Percentiles rank a stretch among this genome's conserved stretches.
Evolutionary conservation across 2,113 vertebrate species (phyloP).

Genomic region (Sylvietta virens): DNA sequence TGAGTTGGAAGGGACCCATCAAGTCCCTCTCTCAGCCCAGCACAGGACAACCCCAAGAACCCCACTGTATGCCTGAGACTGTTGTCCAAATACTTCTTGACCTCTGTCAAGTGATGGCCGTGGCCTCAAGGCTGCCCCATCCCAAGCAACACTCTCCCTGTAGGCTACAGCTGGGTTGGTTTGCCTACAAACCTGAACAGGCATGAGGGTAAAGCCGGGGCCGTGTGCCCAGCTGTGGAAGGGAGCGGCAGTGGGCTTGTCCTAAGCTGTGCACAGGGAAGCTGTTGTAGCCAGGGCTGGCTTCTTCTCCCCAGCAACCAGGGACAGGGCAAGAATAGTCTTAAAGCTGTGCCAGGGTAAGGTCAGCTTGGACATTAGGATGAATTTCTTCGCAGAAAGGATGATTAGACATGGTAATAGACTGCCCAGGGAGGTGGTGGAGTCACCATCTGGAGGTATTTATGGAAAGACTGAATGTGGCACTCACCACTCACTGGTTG

Average conservation of each 20-base stretch:
- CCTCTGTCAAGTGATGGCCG: background rate
- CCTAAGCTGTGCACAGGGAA: rapidly evolving
- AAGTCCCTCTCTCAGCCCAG: background rate
- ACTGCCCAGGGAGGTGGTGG: background rate
- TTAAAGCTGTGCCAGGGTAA: background rate
- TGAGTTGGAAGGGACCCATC: background rate
- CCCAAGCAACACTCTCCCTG: rapidly evolving
- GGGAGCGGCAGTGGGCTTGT: rapidly evolving
- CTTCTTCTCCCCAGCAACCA: background rate
- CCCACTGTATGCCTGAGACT: too few species aligned
- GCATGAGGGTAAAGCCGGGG: background rate
- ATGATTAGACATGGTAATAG: background rate
- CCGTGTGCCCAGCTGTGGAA: rapidly evolving
- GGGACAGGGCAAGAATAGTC: too few species aligned
- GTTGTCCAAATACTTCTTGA: background rate
- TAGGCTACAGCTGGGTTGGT: background rate
- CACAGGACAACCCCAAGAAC: background rate
- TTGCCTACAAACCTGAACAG: background rate
- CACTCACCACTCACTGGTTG: background rate
- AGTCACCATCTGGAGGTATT: background rate
- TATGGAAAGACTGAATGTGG: background rate
- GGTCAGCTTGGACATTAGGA: background rate
- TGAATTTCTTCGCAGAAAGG: background rate
- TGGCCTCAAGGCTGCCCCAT: background rate
- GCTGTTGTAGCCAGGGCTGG: background rate